Conservation (phyloP, 1,140 invertebrate species). For the Eupristina koningsbergeri region DNA sequence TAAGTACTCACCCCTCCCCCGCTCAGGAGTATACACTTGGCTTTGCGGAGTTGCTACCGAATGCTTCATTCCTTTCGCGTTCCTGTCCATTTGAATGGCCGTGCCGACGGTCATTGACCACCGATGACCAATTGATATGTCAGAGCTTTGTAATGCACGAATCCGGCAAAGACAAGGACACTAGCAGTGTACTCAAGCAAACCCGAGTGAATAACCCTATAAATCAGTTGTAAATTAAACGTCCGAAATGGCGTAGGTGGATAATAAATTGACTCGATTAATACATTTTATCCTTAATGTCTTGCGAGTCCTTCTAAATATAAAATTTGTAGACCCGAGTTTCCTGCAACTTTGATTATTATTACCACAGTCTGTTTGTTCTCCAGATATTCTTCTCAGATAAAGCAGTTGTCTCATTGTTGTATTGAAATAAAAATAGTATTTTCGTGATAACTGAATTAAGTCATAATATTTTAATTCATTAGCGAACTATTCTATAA, state of each 20-base stretch:
- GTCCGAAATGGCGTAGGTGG: neutral
- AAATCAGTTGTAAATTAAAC: neutral
- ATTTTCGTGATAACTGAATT: no score
- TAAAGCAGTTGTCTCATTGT: no score
- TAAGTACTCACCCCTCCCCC: no score
- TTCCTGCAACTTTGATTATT: no score
- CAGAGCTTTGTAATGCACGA: neutral
- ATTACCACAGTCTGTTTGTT: no score
- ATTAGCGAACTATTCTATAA: no score
- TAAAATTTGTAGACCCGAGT: no score
- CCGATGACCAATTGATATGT: neutral
- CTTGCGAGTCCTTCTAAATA: neutral
- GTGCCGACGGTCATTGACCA: neutral
- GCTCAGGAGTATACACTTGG: neutral
- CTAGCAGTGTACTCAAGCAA: no score
- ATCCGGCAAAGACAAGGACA: neutral
- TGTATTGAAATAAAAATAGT: no score
- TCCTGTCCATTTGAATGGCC: neutral
- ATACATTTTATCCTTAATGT: neutral
- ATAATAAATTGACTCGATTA: neutral
- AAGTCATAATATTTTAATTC: no score
- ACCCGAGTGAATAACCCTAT: neutral
- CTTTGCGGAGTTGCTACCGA: neutral
- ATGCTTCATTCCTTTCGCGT: neutral
- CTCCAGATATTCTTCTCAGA: no score